Evolutionary conservation across 1,140 invertebrate species (phyloP), one percentile per base, ranked within the genome.

Genomic region (Bathynomus jamesi): DNA sequence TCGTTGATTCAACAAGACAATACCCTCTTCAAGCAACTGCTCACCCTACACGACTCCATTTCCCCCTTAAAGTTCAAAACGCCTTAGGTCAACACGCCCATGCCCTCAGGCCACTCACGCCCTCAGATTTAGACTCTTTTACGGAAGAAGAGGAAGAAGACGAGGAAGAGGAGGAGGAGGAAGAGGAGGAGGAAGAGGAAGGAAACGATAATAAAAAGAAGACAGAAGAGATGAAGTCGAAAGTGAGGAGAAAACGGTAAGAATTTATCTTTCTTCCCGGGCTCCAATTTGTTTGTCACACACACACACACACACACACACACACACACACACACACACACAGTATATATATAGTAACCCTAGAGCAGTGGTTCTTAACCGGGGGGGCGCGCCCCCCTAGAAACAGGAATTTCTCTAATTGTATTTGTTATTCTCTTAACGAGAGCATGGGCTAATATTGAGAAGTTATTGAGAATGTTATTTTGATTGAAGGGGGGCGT

Each of bases 1-100:
- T n/a, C n/a, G n/a, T n/a, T 40, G 64, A 78, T 80, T 53, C 71
- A 71, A 29, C 78, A 80, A 72, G 80, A 80, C 70, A 79, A 80
- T 75, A 76, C 78, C 61, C 78, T 80, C 65, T 80, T 80, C 69
- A 74, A 74, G 7, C 78, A 80, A 69, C 75, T 80, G 8, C 70
- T 80, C 25, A 74, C 78, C 4, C 72, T 80, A 11, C 73, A 80
- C 68, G 78, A 78, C 29, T 79, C 79, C 7, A 80, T 80, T 61
- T 74, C 76, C 7, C 76, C 79, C 61, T 70, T 80, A 32, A 75
- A 75, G 65, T 53, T 28, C 24, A 25, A 25, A 2, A 66, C 28
- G 3, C 62, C 17, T 63, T 46, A 60, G 11, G 28, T 40, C 28
- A n/a, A 10, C 25, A 64, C 62, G 5, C 21, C 2, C 5, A 32